Base-by-base conservation (phyloP, 2,888 invertebrate species). In the Melanostoma mellinum region DNA sequence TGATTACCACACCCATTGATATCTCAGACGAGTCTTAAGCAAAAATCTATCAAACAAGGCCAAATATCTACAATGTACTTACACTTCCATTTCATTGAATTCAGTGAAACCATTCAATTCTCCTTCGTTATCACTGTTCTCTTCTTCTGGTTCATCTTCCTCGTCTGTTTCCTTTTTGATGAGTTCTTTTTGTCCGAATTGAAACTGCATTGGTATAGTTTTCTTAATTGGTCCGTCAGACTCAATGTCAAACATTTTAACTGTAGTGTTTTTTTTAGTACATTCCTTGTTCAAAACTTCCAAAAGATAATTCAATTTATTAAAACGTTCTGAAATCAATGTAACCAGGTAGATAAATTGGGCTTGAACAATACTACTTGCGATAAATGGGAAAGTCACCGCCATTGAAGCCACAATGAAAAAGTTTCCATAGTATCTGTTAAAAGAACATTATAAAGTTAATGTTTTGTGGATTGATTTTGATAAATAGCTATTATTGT, bases 261-360 rank as follows among this genome's bases (percentile, higher is more conserved):
- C 63, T 0, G 89, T 88, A 0, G 86, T 87, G 80, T 88, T 87
- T 35, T 87, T 89, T 36, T 87, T 87, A 2, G 89, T 88, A 35
- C 89, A 89, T 82, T 91, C 89, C 58, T 88, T 86, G 86, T 89
- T 90, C 75, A 91, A 89, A 73, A 87, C 87, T 72, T 89, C 88
- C 52, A 91, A 88, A 2, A 91, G 85, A 35, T 86, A 86, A 82
- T 91, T 91, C 50, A 91, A 85, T 65, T 87, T 87, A 38, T 87
- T 86, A 81, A 91, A 91, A 50, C 91, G 89, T 60, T 88, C 81
- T 9, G 89, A 89, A 38, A 91, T 89, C 74, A 88, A 87, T 55
- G 89, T 88, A 20, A 91, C 90, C 38, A 89, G 88, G 65, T 88
- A 88, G 67, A 90, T 88, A 84, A 91, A 91, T 86, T 90, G 90